Conservation (phyloP, 2,797 vertebrate species). For the Ciconia nigra region DNA sequence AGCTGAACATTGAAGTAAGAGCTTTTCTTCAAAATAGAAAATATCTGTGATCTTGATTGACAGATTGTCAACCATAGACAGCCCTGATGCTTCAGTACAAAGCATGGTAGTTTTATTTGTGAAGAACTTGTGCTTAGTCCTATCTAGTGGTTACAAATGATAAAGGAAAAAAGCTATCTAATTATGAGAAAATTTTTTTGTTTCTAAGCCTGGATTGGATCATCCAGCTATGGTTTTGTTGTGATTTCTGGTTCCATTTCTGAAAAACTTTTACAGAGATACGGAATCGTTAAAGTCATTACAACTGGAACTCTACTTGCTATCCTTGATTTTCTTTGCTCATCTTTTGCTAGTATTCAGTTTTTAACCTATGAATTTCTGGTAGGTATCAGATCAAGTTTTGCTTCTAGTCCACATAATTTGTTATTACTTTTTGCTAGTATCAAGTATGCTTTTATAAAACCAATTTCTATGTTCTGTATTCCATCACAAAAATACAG, state of each 20-base stretch:
- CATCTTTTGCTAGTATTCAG: neutral
- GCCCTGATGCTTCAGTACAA: neutral
- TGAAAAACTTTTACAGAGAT: neutral
- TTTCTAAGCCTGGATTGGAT: neutral
- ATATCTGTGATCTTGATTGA: neutral
- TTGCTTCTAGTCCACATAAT: neutral
- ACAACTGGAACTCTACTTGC: neutral
- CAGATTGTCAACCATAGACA: neutral
- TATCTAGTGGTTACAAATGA: neutral
- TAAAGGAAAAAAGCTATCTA: neutral
- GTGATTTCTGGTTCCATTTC: conserved; percentile 6
- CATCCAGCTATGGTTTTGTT: neutral
- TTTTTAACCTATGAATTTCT: conserved; percentile 27
- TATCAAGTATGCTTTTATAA: neutral
- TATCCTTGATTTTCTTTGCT: neutral
- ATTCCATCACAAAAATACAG: neutral
- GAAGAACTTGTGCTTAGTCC: neutral
- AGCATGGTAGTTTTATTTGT: neutral
- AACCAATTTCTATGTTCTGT: neutral
- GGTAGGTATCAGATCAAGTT: neutral
- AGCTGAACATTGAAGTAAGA: neutral
- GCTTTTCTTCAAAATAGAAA: neutral
- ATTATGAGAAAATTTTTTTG: neutral
- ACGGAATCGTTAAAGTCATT: neutral
- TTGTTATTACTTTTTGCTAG: neutral